Base-by-base conservation (phyloP, 1,140 invertebrate genomes). In the Zeugodacus cucurbitae region DNA sequence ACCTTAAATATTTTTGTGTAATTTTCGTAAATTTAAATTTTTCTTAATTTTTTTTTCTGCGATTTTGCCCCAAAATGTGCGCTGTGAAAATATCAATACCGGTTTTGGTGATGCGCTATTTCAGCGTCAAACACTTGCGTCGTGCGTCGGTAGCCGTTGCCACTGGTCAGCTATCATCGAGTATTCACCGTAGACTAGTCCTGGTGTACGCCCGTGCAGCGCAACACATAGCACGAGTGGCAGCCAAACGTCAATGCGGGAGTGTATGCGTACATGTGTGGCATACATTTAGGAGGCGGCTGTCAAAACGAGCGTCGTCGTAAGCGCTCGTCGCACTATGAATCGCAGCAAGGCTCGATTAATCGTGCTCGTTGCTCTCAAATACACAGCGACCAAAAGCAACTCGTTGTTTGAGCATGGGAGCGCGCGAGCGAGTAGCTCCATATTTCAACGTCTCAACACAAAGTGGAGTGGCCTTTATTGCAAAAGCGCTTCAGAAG, bases 141-240 rank as follows among this genome's bases (percentile, higher is more conserved):
- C 48, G 54, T 86, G 48, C 85, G 85, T 17, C 59, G 22, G 89
- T 90, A 90, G 89, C 90, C 91, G 91, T 88, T 90, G 88, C 91
- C 89, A 82, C 41, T 91, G 91, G 88, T 90, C 91, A 91, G 90
- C 90, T 92, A 91, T 89, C 91, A 89, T 91, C 90, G 91, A 92
- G 90, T 90, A 90, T 90, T 91, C 91, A 91, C 91, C 91, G 90
- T 91, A 89, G 89, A 92, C 91, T 92, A 90, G 90, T 89, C 57
- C 70, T 88, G 70, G 86, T 89, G 89, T 88, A 90, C 87, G 89
- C 88, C 89, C 88, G 89, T 90, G 87, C 70, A 85, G 82, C 54
- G 54, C 87, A 29, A 88, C 70, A 74, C 82, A 82, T 82, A 82
- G 41, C 74, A 70, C 59, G 64, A 88, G 70, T 88, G 82, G n/a